Base-by-base conservation (phyloP, 1,140 invertebrate species). In the Steinernema khuongi region DNA sequence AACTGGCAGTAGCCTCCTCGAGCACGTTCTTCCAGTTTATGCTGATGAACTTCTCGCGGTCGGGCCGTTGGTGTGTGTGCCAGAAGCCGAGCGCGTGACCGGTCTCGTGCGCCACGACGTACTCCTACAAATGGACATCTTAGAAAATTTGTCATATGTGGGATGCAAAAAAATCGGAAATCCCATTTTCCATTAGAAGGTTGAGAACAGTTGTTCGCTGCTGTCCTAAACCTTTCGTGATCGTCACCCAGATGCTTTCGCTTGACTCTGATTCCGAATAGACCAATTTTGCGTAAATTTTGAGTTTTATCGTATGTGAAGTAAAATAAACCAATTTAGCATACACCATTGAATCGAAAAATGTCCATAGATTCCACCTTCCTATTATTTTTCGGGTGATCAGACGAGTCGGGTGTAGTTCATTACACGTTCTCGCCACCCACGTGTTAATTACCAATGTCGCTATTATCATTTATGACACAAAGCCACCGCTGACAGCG, bases 21-120 rank as follows among this genome's bases (percentile, higher is more conserved):
- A 79, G 70, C 30, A 86, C 84, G 71, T 85, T 85, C 60, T 79
- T 79, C 82, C 82, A 86, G 44, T 85, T 83, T 26, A 86, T 86
- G 19, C 74, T 81, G 43, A 87, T 79, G 72, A 80, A 75, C 36
- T 80, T 77, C 69, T 86, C 85, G 18, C 86, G 72, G 71, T 86
- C 85, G 26, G 81, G 81, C 50, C 85, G 70, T 41, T 83, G 81
- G 77, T 87, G 86, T 32, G 86, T 86, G 69, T 86, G 85, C 80
- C 79, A 85, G 75, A 86, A 85, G 7, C 85, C 85, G 17, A 86
- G 77, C n/a, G 84, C 80, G 73, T 86, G 85, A 14, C 85, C 85
- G 7, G 86, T 85, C 74, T 86, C 85, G 75, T 86, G 85, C 43
- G 83, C 83, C 44, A 84, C 83, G 14, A 84, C 83, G 69, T 84